phyloP scores from a whole-genome alignment of 2,888 invertebrate species.

The Trissonchulus latispiculum region DNA sequence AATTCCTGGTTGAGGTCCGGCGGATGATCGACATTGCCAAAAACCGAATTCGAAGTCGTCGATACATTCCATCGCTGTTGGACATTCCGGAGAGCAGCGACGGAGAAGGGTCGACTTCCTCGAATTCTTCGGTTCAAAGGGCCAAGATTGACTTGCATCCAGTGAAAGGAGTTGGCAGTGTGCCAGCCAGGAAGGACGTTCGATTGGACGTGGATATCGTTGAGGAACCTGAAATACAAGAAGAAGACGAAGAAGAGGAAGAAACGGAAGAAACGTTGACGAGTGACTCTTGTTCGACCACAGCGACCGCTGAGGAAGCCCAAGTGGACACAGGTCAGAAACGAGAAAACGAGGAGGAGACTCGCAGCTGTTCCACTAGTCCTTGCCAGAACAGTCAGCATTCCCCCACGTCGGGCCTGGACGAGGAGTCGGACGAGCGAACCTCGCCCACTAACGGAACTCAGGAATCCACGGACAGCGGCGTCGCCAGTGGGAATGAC shows the following conservation, averaged over 20 bases:
- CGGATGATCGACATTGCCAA: slow-evolving; percentile 81
- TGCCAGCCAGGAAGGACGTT: too few relatives aligned
- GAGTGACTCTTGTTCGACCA: background rate
- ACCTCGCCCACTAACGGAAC: too few relatives aligned
- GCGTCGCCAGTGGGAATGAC: background rate
- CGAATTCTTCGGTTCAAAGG: background rate
- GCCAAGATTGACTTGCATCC: background rate
- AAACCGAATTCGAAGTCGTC: slow-evolving; percentile 70
- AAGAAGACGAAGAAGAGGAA: too few relatives aligned
- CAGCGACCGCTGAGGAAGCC: background rate
- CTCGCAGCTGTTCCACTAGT: too few relatives aligned
- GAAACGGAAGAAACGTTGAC: background rate
- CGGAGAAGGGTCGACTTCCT: background rate
- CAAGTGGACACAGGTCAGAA: too few relatives aligned
- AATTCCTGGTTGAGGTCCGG: slow-evolving; percentile 74
- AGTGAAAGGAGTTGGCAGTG: background rate
- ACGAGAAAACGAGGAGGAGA: too few relatives aligned
- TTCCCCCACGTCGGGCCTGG: too few relatives aligned
- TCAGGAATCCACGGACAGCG: background rate
- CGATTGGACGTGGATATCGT: background rate
- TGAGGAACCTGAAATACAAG: too few relatives aligned
- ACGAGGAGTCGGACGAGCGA: too few relatives aligned
- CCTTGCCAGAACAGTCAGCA: background rate
- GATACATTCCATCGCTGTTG: slow-evolving; percentile 64
- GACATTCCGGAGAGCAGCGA: slow-evolving; percentile 62